Base-by-base conservation (phyloP, 2,797 vertebrate species). In the Oreortyx pictus region DNA sequence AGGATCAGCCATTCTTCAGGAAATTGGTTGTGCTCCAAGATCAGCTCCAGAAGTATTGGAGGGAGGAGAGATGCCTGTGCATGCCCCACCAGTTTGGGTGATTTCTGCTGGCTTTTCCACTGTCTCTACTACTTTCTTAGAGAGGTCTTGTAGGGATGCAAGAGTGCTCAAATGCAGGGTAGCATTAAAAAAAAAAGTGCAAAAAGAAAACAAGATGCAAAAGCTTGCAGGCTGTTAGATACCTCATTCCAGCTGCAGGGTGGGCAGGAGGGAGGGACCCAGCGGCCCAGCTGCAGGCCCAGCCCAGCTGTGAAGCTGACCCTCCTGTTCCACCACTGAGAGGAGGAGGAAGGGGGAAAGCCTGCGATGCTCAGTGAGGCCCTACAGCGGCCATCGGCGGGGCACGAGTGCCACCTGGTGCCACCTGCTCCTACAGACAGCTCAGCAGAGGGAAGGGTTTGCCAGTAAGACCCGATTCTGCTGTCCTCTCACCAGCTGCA, bases 321-420 rank as follows among this genome's bases (percentile, higher is more conserved):
- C 31, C 54, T 13, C 18, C 19, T 10, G 11, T n/a, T 56, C 54
- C 54, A 20, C 31, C 18, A 7, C 52, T 56, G 29, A 56, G 29
- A n/a, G 18, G 18, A 56, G 10, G 31, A 56, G 54, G 31, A 56
- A 20, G 11, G 29, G 54, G 31, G 18, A 43, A 50, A 49, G 27
- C 37, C 8, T 5, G 14, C 4, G 52, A 11, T 18, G 6, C 52
- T 56, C 52, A 11, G 52, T 31, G 7, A 10, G 14, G 18, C 29
- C 29, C 9, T 27, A n/a, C 52, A 19, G 31, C 43, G 31, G 85
- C 68, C 65, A 72, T 80, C 75, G 13, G 56, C 73, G 60, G 86
- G 52, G 81, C 41, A 35, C 62, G 82, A 46, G 59, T 74, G 94
- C 96, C 96, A 92, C 93, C 97, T 97, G 54, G 31, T 57, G 54